Conservation (phyloP, 2,888 invertebrate species). For the Marronus borbonicus region DNA sequence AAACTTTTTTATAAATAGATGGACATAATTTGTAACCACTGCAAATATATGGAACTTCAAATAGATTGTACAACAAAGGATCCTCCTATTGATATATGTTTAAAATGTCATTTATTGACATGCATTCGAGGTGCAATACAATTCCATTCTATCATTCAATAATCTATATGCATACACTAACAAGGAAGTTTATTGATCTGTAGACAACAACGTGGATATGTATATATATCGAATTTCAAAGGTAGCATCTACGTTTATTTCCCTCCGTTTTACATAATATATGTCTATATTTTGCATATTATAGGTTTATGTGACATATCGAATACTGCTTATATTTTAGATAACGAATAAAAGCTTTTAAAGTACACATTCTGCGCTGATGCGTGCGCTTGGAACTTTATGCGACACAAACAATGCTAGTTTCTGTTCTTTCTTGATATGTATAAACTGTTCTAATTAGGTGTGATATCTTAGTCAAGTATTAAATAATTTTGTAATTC, state of each 20-base stretch:
- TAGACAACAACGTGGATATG: not conserved
- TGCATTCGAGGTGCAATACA: conserved; percentile 1
- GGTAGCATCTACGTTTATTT: conserved; percentile 4
- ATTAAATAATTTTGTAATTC: conserved; percentile 4
- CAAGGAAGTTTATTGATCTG: not conserved
- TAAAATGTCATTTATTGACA: not conserved
- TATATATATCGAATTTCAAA: conserved; percentile 9
- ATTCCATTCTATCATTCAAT: not conserved
- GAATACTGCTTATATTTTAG: not conserved
- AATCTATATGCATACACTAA: not conserved
- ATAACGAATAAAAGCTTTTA: conserved; percentile 9
- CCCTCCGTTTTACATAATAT: not conserved
- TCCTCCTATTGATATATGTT: not conserved
- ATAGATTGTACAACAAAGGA: not conserved
- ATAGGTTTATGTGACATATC: not conserved
- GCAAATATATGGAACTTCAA: too few species aligned
- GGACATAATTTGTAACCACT: too few species aligned
- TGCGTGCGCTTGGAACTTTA: not conserved
- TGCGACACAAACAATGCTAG: not conserved
- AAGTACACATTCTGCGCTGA: not conserved
- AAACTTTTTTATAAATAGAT: too few species aligned
- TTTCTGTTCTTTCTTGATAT: not conserved
- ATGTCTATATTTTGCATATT: not conserved
- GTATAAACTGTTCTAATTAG: not conserved
- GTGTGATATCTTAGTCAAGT: not conserved